A percentile compares a stretch with the other conserved stretches of the same genome.
phyloP scores from a whole-genome alignment of 64 coral and sea anemone genomes.

The Anthopleura sola region DNA sequence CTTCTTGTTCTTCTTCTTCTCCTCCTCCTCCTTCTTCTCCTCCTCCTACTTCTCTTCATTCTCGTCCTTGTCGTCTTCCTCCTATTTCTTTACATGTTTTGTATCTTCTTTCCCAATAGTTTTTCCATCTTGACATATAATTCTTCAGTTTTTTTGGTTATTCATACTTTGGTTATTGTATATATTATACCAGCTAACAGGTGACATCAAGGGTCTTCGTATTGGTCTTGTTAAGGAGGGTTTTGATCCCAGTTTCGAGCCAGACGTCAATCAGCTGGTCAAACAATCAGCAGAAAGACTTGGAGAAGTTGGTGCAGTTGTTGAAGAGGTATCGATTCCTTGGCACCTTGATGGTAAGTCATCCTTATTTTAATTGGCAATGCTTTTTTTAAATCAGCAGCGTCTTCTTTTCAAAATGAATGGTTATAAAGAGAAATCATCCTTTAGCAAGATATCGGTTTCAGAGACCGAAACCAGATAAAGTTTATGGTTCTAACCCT shows the following conservation, averaged over 20 bases:
- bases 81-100: background rate
- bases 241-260: constrained; percentile 58
- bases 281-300: constrained; percentile 46
- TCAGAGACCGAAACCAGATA: too few relatives aligned
- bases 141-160: background rate
- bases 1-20: too few relatives aligned
- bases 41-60: too few relatives aligned
- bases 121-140: background rate
- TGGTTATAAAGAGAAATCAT: too few relatives aligned
- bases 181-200: constrained; percentile 35
- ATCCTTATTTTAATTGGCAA: background rate
- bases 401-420: too few relatives aligned
- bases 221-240: constrained; percentile 68
- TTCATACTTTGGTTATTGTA: background rate
- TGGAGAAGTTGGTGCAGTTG: constrained; percentile 35
- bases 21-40: too few relatives aligned
- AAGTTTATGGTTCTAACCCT: too few relatives aligned
- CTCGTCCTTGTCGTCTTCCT: background rate
- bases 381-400: too few relatives aligned
- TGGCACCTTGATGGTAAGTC: constrained; percentile 27
- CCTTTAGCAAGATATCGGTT: too few relatives aligned
- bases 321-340: constrained; percentile 64
- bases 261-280: constrained; percentile 72
- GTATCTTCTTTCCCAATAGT: background rate
- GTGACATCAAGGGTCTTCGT: constrained; percentile 44